Base-by-base conservation (phyloP, 1,140 invertebrate species). In the Anadara kagoshimensis region DNA sequence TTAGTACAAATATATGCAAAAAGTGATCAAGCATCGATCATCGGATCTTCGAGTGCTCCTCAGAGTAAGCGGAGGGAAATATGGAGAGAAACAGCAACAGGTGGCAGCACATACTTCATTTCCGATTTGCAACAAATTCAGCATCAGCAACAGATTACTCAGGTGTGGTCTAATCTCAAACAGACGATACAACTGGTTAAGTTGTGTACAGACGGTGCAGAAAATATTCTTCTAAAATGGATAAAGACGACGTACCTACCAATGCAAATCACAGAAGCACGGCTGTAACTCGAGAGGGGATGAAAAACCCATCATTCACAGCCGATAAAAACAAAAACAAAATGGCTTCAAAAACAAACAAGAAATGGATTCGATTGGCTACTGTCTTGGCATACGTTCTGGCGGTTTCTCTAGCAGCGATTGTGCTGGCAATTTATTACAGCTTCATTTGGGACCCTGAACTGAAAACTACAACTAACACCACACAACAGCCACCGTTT, bases 371-470 rank as follows among this genome's bases (percentile, higher is more conserved):
- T 45, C 92, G 97, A 20, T 94, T 98, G 63, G 91, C 98, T 69
- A 98, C 97, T 1, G 97, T 99, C 44, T 92, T 98, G 73, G 96
- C 96, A 11, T 99, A 99, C 90, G 93, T 98, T 62, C 93, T 98
- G 83, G 96, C 95, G 78, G 97, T 99, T 70, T 98, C 97, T 16
- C 90, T 97, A 73, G 97, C 96, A 0, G 97, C 97, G 7, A 97
- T 98, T 76, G 94, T 98, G 86, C 91, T 99, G 29, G 97, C 96
- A 0, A 91, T 98, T 14, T 99, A 98, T 90, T 99, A 99, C 90
- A 94, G 97, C 73, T 96, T 98, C 87, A 93, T 98, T 73, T 98
- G 97, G 97, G 93, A 97, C 87, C 95, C 96, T 0, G 92, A 92
- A 62, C 83, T 91, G 12, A n/a, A n/a, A 85, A 78, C 74, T 0